A percentile compares a stretch with the other conserved stretches of the same genome.
phyloP scores from a whole-genome alignment of 2,888 invertebrate genomes.

The Allygus modestus region DNA sequence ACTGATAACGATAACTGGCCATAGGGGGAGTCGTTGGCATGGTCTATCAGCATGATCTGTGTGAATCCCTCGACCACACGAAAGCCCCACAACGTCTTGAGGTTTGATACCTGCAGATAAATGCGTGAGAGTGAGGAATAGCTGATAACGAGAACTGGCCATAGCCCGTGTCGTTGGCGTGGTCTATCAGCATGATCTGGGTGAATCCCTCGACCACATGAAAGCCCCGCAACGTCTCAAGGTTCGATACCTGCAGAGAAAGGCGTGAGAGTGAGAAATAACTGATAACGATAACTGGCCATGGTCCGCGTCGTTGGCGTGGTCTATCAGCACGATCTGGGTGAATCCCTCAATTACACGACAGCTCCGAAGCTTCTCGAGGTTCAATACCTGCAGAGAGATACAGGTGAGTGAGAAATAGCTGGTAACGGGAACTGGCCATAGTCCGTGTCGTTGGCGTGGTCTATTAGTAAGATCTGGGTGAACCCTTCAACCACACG shows the following conservation, averaged over 20 bases:
- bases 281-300: no score
- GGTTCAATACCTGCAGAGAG: not conserved
- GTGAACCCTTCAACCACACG: constrained; percentile 86
- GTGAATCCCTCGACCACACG: no score
- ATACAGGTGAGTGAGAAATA: constrained; percentile 79
- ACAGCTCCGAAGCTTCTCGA: constrained; percentile 30
- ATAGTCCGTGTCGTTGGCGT: no score
- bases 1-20: no score
- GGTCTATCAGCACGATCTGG: constrained; percentile 45
- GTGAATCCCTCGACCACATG: constrained; percentile 86
- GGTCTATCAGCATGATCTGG: constrained; percentile 82
- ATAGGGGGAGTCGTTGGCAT: no score
- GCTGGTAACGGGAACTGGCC: no score
- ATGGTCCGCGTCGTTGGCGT: not conserved
- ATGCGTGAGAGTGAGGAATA: no score
- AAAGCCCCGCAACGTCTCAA: constrained; percentile 35
- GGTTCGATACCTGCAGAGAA: constrained; percentile 12
- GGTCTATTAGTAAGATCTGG: constrained; percentile 77
- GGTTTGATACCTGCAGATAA: no score
- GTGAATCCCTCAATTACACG: constrained; percentile 83
- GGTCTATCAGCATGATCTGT: not conserved
- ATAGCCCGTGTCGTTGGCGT: constrained; percentile 75
- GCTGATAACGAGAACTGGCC: no score
- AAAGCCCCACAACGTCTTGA: constrained; percentile 2
- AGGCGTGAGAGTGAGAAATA: no score